These are phyloP conservation scores for Heptranchias perlo DNA, from an alignment of 2,113 vertebrate genomes.

Conservation along the genomic window DNA sequence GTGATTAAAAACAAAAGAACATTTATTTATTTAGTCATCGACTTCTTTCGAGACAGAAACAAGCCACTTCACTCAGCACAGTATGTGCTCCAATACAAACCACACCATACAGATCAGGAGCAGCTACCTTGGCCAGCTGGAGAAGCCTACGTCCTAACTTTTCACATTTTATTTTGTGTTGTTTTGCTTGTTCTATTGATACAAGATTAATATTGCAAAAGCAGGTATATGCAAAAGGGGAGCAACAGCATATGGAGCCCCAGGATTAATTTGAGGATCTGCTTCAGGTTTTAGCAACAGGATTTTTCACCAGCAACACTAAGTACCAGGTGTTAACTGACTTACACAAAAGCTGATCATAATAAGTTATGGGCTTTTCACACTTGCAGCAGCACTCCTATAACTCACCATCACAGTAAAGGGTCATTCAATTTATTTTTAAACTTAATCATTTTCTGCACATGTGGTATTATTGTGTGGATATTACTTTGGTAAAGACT, in stretches of 20 bases:
- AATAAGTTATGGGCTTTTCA: neutral
- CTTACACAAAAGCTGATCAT: neutral
- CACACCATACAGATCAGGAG: neutral
- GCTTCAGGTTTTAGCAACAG: neutral
- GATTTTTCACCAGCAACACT: neutral
- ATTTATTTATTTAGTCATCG: neutral
- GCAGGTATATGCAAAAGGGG: neutral
- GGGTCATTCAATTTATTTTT: neutral
- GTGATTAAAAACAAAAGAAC: neutral
- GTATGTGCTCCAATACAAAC: too few relatives aligned
- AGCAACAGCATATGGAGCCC: neutral
- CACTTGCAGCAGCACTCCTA: neutral
- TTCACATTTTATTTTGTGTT: neutral
- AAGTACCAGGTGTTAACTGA: neutral
- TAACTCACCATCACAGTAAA: neutral
- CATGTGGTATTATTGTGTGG: neutral
- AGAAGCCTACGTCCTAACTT: neutral
- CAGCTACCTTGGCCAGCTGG: neutral
- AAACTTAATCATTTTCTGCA: neutral
- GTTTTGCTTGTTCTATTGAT: neutral
- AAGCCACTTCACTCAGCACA: neutral
- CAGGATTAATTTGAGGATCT: neutral
- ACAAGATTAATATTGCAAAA: neutral
- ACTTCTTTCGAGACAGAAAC: neutral
- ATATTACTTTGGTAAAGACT: neutral